Base-by-base conservation (phyloP, 2,888 invertebrate species). In the Chymomyza fuscimana region DNA sequence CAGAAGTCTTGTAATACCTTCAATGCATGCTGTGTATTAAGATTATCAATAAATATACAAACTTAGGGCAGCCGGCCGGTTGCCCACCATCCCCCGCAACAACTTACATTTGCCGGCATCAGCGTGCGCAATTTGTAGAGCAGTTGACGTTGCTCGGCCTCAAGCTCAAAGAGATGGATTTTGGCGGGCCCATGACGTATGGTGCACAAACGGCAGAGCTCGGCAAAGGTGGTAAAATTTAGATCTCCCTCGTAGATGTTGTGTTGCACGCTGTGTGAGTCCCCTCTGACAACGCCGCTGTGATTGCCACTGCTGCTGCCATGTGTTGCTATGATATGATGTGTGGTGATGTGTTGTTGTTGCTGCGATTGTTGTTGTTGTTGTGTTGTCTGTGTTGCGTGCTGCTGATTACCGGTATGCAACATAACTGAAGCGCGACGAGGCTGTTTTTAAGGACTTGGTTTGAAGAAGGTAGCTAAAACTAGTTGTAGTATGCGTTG, bases 111-210 rank as follows among this genome's bases (percentile, higher is more conserved):
- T 90, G 94, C 93, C 72, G 95, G 94, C 90, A 95, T 92, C 88
- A 95, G 93, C 83, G 94, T 94, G 88, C 95, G 93, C 89, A 95
- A 93, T 90, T 95, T 95, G 90, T 94, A 94, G 70, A 95, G 92
- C 80, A 95, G 92, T 92, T 95, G 95, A 81, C 95, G 92, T 90
- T 95, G 95, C 90, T 95, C 95, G 65, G 95, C 94, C 90, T 95
- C 94, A 90, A 95, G 94, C 89, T 95, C 95, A 90, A 95, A 95
- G 89, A 95, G 94, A 90, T 95, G 94, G 82, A 95, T 93, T 90
- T 95, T 93, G 83, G 94, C 93, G 81, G 94, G 94, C 77, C 94
- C 95, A 89, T 94, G 94, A 92, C 94, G 95, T 82, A 95, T 92
- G 82, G 95, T 94, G 91, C 95, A 95, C 80, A 95, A 93, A 89